Percentiles rank a stretch among this genome's conserved stretches.
These are phyloP conservation scores for Drosophila nigromelanica DNA, from an alignment of 1,140 invertebrate species.

Conservation along the genomic window DNA sequence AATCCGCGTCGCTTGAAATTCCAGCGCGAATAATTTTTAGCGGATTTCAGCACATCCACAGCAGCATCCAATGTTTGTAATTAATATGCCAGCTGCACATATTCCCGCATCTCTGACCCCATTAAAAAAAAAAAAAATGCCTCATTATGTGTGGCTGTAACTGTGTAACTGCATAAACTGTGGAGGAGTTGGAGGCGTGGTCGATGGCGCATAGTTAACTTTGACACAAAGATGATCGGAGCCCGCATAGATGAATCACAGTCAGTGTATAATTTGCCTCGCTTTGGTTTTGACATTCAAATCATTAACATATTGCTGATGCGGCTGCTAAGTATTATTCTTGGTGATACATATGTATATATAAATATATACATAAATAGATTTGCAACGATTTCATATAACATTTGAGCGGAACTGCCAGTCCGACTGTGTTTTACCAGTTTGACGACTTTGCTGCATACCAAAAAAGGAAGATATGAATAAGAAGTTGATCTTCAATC, in stretches of 20 bases:
- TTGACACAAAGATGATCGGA: constrained; percentile 32
- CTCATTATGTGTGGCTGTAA: constrained; percentile 5
- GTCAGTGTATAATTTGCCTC: constrained; percentile 15
- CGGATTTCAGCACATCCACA: neutral
- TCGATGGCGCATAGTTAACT: too few relatives aligned
- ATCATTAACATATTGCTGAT: constrained; percentile 16
- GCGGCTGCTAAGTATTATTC: neutral
- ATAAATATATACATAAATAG: neutral
- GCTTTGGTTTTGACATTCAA: constrained; percentile 42
- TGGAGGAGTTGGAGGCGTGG: too few relatives aligned
- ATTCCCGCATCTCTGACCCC: constrained; percentile 3
- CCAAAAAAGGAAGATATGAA: too few relatives aligned
- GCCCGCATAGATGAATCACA: constrained; percentile 46
- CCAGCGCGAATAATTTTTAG: constrained; percentile 22
- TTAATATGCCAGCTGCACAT: constrained; percentile 57
- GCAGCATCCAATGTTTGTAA: constrained; percentile 39
- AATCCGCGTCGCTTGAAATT: constrained; percentile 58
- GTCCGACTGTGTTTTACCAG: too few relatives aligned
- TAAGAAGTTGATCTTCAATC: too few relatives aligned
- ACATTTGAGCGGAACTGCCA: constrained; percentile 22
- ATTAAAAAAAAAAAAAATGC: constrained; percentile 7
- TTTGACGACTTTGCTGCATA: too few relatives aligned
- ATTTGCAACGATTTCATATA: constrained; percentile 12
- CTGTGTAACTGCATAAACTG: too few relatives aligned
- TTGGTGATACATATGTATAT: neutral